Evolutionary conservation across 2,113 vertebrate genomes (phyloP).

Genomic region (Xyliphius kryptos): DNA sequence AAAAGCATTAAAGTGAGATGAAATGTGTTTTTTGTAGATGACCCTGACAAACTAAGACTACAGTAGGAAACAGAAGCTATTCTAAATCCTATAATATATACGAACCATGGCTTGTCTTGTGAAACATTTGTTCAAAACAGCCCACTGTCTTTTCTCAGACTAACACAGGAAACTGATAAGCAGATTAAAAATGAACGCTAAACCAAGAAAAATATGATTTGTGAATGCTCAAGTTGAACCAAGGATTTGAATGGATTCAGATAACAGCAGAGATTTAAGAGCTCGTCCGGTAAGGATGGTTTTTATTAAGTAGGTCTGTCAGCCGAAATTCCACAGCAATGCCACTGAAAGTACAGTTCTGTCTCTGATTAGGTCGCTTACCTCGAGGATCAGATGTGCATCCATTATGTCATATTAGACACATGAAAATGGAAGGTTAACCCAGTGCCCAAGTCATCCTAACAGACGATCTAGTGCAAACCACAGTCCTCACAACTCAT

Average conservation of each 20-base stretch:
- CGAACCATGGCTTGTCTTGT: too few species aligned
- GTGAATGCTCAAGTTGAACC: background rate
- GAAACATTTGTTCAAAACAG: background rate
- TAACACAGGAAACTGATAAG: background rate
- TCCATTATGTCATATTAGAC: too few species aligned
- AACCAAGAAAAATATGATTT: conserved; percentile 12
- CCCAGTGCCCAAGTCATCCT: too few species aligned
- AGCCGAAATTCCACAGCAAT: background rate
- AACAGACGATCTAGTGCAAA: too few species aligned
- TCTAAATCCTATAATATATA: background rate
- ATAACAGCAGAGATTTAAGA: conserved; percentile 9
- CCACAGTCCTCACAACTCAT: too few species aligned
- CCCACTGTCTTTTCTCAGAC: background rate
- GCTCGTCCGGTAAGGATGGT: background rate
- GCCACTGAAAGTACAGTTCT: too few species aligned
- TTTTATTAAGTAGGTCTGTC: background rate
- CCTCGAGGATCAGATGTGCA: too few species aligned
- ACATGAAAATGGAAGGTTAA: too few species aligned
- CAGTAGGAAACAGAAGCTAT: conserved; percentile 1
- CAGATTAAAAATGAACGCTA: conserved; percentile 9
- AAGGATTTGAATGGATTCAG: conserved; percentile 14
- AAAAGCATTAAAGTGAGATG: too few species aligned
- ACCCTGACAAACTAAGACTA: too few species aligned
- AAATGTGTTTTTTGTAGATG: too few species aligned
- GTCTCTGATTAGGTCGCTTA: too few species aligned